phyloP scores from a whole-genome alignment of 2,888 invertebrate genomes.

The Alviniconcha strummeri region DNA sequence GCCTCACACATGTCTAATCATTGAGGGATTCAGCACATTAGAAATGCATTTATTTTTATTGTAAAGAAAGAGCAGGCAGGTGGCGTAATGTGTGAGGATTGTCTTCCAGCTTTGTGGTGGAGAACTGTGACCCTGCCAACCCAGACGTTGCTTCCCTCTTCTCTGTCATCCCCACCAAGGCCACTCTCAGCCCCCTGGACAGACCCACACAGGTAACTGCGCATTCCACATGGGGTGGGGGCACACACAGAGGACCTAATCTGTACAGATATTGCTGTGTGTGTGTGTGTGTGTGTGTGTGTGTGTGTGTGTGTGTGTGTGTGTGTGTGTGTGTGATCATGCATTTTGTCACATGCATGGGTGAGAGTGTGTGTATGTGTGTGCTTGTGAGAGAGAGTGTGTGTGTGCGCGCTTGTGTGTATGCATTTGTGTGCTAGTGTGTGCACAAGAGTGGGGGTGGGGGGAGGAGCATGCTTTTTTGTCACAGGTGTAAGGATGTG shows the following conservation, averaged over 20 bases:
- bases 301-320: background rate
- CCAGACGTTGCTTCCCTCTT: slow-evolving; percentile 68
- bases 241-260: background rate
- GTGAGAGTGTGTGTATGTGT: background rate
- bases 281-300: slow-evolving; percentile 10
- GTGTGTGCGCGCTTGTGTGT: background rate
- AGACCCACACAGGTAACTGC: slow-evolving; percentile 59
- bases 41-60: too few species aligned
- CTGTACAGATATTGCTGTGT: background rate
- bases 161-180: slow-evolving; percentile 66
- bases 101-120: slow-evolving; percentile 65
- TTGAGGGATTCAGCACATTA: too few species aligned
- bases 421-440: background rate
- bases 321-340: background rate
- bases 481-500: too few species aligned
- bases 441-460: background rate
- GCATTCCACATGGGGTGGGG: too few species aligned
- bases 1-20: too few species aligned
- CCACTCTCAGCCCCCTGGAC: slow-evolving; percentile 67
- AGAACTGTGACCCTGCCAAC: slow-evolving; percentile 60
- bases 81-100: too few species aligned
- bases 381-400: background rate
- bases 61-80: too few species aligned
- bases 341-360: background rate
- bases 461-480: too few species aligned